phyloP scores from a whole-genome alignment of 2,797 vertebrate genomes.

The Clarias pachynema region DNA sequence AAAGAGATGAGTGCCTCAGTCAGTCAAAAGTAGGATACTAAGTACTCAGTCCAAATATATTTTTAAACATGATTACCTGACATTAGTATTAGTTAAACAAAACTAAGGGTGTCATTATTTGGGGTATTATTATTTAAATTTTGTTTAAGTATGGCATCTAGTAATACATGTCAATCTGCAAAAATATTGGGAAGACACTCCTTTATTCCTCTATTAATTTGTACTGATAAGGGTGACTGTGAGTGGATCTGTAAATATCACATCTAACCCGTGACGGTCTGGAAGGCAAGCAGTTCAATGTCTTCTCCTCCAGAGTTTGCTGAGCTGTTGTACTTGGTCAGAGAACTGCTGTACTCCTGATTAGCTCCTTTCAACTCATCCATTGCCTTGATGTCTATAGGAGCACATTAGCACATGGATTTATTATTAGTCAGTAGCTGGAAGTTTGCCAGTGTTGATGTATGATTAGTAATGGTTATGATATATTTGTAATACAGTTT shows the following conservation, averaged over 20 bases:
- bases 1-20: background rate
- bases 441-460: background rate
- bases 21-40: background rate
- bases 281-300: conserved; percentile 77
- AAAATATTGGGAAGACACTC: background rate
- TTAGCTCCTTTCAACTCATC: conserved; percentile 72
- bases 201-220: background rate
- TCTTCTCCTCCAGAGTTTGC: conserved; percentile 73
- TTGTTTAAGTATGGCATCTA: background rate
- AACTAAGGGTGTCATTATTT: background rate
- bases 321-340: conserved; percentile 73
- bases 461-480: background rate
- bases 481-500: background rate
- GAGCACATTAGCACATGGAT: conserved; percentile 7
- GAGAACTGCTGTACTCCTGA: conserved; percentile 71
- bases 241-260: conserved; percentile 18
- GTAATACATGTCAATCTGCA: background rate
- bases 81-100: background rate
- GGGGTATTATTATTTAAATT: background rate
- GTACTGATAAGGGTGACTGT: background rate
- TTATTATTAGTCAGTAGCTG: background rate
- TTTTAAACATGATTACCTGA: background rate
- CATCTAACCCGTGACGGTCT: conserved; percentile 74
- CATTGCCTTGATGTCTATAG: conserved; percentile 64
- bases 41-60: background rate